These are phyloP conservation scores for Dorcus parallelipipedus DNA, from an alignment of 2,888 invertebrate species.

Conservation along the genomic window DNA sequence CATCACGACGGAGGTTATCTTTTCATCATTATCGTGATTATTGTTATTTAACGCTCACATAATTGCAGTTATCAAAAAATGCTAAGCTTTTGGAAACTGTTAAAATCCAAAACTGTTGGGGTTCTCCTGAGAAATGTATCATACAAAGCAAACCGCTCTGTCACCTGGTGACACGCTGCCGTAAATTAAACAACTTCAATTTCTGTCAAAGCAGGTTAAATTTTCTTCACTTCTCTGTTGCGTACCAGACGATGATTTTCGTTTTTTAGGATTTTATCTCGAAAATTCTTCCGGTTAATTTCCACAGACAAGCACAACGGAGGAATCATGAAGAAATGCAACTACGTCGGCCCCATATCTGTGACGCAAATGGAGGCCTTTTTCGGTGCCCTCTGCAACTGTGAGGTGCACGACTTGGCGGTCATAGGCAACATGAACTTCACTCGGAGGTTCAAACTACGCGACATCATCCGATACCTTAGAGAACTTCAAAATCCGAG, in stretches of 20 bases:
- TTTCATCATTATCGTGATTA: neutral
- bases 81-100: slow-evolving; percentile 20
- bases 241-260: too few relatives aligned
- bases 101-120: slow-evolving; percentile 22
- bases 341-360: slow-evolving; percentile 20
- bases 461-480: slow-evolving; percentile 15
- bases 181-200: too few relatives aligned
- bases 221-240: too few relatives aligned
- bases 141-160: slow-evolving; percentile 19
- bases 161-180: slow-evolving; percentile 16
- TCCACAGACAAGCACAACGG: slow-evolving; percentile 13
- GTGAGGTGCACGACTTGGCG: slow-evolving; percentile 20
- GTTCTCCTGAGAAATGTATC: slow-evolving; percentile 12
- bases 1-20: slow-evolving; percentile 13
- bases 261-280: neutral
- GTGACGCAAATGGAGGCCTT: slow-evolving; percentile 20
- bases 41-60: neutral
- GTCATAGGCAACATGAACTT: slow-evolving; percentile 19
- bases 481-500: slow-evolving; percentile 13
- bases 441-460: slow-evolving; percentile 14
- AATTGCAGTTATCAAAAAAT: slow-evolving; percentile 18
- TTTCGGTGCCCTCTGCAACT: slow-evolving; percentile 15
- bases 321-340: slow-evolving; percentile 14
- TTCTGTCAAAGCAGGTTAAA: too few relatives aligned
- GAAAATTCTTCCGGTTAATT: slow-evolving; percentile 22